phyloP scores from a whole-genome alignment of 2,888 invertebrate genomes.

The Tetramorium bicarinatum region DNA sequence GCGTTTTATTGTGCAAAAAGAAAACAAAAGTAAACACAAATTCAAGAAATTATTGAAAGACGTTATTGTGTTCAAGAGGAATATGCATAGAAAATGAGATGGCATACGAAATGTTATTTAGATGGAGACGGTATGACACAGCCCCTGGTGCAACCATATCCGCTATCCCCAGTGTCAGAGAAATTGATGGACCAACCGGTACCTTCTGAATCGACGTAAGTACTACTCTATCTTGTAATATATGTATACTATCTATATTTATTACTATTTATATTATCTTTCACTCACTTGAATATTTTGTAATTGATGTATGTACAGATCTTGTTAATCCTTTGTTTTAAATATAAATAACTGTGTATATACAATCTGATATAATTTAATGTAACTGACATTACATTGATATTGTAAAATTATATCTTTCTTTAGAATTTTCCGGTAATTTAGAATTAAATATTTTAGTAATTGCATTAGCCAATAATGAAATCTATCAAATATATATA shows the following conservation, averaged over 20 bases:
- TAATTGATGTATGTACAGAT: conserved; percentile 23
- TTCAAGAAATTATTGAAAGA: conserved; percentile 24
- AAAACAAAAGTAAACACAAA: conserved; percentile 2
- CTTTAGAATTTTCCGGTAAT: not conserved
- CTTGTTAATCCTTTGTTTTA: not conserved
- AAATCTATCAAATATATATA: not conserved
- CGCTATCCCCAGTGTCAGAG: conserved; percentile 90
- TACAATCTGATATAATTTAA: not conserved
- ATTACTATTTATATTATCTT: not conserved
- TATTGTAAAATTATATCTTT: not conserved
- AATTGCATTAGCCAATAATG: not conserved
- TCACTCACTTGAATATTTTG: conserved; percentile 21
- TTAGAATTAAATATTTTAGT: not conserved
- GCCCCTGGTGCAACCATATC: conserved; percentile 89
- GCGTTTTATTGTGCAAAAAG: conserved; percentile 6
- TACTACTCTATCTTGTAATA: conserved; percentile 73
- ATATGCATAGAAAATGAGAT: conserved; percentile 28
- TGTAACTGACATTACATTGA: not conserved
- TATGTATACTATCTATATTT: not conserved
- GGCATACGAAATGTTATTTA: conserved; percentile 64
- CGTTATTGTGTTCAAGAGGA: not conserved
- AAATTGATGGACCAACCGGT: conserved; percentile 91
- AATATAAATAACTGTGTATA: not conserved
- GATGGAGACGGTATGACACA: conserved; percentile 82
- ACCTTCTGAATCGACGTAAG: conserved; percentile 94